These are phyloP conservation scores for Lutjanus argentimaculatus DNA, from an alignment of 2,797 vertebrate species.

Conservation along the genomic window DNA sequence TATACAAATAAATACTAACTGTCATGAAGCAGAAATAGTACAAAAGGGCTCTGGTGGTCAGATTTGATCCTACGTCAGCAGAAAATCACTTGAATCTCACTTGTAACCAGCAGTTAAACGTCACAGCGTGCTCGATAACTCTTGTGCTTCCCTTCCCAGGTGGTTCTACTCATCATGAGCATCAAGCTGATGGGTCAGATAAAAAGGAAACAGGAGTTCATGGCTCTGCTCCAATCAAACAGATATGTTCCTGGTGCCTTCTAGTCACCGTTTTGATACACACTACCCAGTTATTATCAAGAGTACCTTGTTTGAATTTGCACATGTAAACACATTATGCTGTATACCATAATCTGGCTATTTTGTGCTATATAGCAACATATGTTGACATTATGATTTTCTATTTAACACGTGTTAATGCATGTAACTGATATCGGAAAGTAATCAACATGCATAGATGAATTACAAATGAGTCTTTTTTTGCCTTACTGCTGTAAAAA, in stretches of 20 bases:
- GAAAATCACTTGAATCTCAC: background rate
- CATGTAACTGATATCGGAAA: slow-evolving; percentile 70
- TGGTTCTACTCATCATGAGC: slow-evolving; percentile 79
- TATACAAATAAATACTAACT: background rate
- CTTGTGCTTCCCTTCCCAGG: slow-evolving; percentile 52
- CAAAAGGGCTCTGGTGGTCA: background rate
- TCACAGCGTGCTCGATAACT: background rate
- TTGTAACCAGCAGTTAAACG: background rate
- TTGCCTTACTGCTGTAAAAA: slow-evolving; percentile 68
- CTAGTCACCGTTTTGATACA: slow-evolving; percentile 69
- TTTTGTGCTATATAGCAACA: slow-evolving; percentile 59
- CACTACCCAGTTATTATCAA: slow-evolving; percentile 35
- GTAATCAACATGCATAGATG: slow-evolving; percentile 69
- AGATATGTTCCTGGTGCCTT: slow-evolving; percentile 82
- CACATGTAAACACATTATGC: slow-evolving; percentile 70
- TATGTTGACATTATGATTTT: slow-evolving; percentile 59
- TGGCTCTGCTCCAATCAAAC: slow-evolving; percentile 80
- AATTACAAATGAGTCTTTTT: slow-evolving; percentile 38
- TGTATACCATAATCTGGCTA: slow-evolving; percentile 71
- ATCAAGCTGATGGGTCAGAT: slow-evolving; percentile 83
- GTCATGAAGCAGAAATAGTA: background rate
- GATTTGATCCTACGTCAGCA: background rate
- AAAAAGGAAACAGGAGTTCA: slow-evolving; percentile 80
- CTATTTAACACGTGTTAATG: slow-evolving; percentile 52
- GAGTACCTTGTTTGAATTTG: slow-evolving; percentile 72